Evolutionary conservation across 2,888 invertebrate genomes (phyloP).

Genomic region (Spisula subtruncata): DNA sequence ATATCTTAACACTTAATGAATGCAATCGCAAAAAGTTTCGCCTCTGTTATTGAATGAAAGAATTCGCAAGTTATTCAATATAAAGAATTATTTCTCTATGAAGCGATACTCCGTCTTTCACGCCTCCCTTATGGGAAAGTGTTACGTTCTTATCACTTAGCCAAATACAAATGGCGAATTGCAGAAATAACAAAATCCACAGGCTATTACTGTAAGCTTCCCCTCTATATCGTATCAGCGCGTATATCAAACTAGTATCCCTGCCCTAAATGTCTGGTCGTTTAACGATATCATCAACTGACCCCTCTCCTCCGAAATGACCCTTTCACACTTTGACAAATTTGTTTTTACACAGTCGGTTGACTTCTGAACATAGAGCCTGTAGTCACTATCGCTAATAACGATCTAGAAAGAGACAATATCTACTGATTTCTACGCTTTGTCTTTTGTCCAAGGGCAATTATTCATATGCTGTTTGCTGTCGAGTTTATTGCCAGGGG

Average conservation of each 20-base stretch:
- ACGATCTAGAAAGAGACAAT: slow-evolving; percentile 56
- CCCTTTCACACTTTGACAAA: slow-evolving; percentile 55
- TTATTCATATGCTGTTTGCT: slow-evolving; percentile 32
- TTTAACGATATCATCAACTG: neutral
- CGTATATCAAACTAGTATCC: slow-evolving; percentile 1
- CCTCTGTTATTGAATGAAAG: slow-evolving; percentile 35
- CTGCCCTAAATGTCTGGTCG: slow-evolving; percentile 6
- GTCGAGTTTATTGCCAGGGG: slow-evolving; percentile 17
- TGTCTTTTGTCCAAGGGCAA: slow-evolving; percentile 43
- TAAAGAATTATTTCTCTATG: slow-evolving; percentile 32
- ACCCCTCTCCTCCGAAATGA: neutral
- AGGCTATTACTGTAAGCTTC: neutral
- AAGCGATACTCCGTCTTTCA: slow-evolving; percentile 24
- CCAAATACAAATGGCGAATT: neutral
- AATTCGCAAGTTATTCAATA: slow-evolving; percentile 38
- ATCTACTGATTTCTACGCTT: slow-evolving; percentile 59
- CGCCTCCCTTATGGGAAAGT: slow-evolving; percentile 33
- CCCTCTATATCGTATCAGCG: neutral
- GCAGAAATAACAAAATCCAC: neutral
- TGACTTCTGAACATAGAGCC: slow-evolving; percentile 51
- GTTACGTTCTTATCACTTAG: slow-evolving; percentile 33
- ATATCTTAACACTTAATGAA: slow-evolving; percentile 37
- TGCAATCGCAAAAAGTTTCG: slow-evolving; percentile 15
- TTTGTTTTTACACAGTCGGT: slow-evolving; percentile 61
- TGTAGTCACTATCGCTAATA: slow-evolving; percentile 43